phyloP scores from a whole-genome alignment of 1,140 invertebrate species.

The Apis laboriosa region DNA sequence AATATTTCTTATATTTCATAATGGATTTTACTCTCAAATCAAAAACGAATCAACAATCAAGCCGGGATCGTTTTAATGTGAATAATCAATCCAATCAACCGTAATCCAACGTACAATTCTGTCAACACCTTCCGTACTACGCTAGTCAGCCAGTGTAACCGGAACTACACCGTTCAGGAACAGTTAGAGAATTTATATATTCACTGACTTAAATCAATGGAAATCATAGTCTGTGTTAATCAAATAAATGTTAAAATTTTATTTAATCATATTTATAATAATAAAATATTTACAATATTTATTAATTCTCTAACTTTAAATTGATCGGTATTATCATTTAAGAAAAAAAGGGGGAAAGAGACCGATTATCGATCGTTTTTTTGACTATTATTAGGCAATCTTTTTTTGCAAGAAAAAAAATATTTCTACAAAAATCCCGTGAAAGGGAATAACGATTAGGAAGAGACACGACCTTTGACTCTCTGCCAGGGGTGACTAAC shows the following conservation, averaged over 20 bases:
- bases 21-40: background rate
- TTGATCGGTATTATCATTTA: background rate
- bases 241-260: too few species aligned
- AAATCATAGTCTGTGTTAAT: background rate
- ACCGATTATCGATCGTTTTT: background rate
- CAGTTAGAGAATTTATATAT: constrained; percentile 13
- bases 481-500: constrained; percentile 11
- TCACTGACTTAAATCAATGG: background rate
- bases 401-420: background rate
- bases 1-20: background rate
- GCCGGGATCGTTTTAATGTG: background rate
- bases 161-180: constrained; percentile 19
- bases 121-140: constrained; percentile 4
- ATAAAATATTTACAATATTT: background rate
- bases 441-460: background rate
- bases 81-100: constrained; percentile 24
- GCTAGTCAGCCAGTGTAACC: constrained; percentile 32
- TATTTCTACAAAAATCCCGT: background rate
- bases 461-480: background rate
- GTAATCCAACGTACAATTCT: background rate
- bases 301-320: background rate
- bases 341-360: background rate
- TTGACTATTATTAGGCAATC: background rate
- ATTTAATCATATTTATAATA: background rate
- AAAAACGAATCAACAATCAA: background rate